Evolutionary conservation across 2,888 invertebrate genomes (phyloP), one percentile per base, ranked within the genome.

Genomic region (Clanis bilineata): DNA sequence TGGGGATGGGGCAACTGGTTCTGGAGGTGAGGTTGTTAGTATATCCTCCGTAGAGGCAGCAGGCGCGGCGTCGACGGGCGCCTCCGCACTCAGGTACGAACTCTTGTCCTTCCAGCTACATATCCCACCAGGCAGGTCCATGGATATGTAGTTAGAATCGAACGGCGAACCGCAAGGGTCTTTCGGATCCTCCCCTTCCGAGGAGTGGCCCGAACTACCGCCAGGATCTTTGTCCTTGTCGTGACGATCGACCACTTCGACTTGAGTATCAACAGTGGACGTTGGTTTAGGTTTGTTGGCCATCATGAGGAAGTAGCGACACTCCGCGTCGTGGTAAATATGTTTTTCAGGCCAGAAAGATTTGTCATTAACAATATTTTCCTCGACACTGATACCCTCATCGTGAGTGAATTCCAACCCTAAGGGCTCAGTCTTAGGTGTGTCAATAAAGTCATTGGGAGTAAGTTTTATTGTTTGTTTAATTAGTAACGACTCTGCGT

Each of bases 71-170:
- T 77, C 74, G 22, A 70, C 71, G 38, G 91, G 84, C 61, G 92
- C 89, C 82, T 95, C 95, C 75, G 93, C 79, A 73, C 95, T 93
- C 73, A 96, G 88, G 76, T 96, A 96, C 56, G 96, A 96, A 79
- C 96, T 96, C 79, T 96, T 94, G 79, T 96, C 96, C 80, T 94
- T 94, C 96, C 96, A 96, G 79, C 95, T 95, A 82, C 96, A 96
- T 71, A 96, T 94, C 59, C 96, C 96, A 64, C 96, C 96, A 5
- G 96, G 96, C 67, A 96, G 88, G 85, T 96, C 95, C 77, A 95
- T 94, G 56, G 95, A 94, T 72, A 95, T 93, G 73, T 94, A 94
- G 76, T 94, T 94, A 12, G 95, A 94, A 73, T 91, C 87, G 61
- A 77, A 86, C 38, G 87, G 85, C 15, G 85, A 85, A 55, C 81